Base-by-base conservation (phyloP, 2,113 vertebrate species). In the Cromileptes altivelis region DNA sequence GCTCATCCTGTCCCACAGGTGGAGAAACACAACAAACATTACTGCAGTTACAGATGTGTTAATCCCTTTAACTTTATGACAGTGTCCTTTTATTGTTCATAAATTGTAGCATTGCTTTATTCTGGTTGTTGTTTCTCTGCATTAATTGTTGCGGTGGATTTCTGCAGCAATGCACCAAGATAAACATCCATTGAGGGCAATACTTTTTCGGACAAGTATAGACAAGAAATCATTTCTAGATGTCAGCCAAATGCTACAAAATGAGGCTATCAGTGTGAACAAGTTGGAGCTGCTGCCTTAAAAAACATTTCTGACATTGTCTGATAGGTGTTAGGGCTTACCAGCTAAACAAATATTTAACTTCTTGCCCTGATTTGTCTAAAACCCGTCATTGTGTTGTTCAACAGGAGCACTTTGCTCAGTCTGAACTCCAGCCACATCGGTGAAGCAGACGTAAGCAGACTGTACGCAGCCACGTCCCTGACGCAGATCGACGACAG, bases 1-100 rank as follows among this genome's bases (percentile, higher is more conserved):
- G 90, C 97, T 99, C 81, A 97, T 99, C 88, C 95, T 98, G 56
- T 96, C 96, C 1, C 97, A 99, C 94, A 98, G 97, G 97, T 98
- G 19, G 4, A 65, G 37, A 67, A 37, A 72, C 60, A 55, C 45
- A 58, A 21, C 21, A 50, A 50, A 30, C n/a, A 5, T 18, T 37
- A 17, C 19, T 61, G 4, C 2, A 57, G 53, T 40, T 47, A 68
- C 37, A 75, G 33, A 78, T 19, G 37, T 6, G 21, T 33, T 21
- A 3, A 73, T 21, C 6, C 21, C 33, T 63, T 40, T 2, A 40
- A n/a, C 2, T 63, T 6, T 42, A 42, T 64, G 25, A 30, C 25
- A 1, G 56, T 27, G 37, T n/a, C 19, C 1, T 57, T 56, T 56
- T 11, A 45, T 56, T 33, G 3, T 15, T 11, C 3, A n/a, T 17